These are phyloP conservation scores for Sylvilagus bachmani DNA, from an alignment of 2,113 vertebrate genomes.

Conservation along the genomic window DNA sequence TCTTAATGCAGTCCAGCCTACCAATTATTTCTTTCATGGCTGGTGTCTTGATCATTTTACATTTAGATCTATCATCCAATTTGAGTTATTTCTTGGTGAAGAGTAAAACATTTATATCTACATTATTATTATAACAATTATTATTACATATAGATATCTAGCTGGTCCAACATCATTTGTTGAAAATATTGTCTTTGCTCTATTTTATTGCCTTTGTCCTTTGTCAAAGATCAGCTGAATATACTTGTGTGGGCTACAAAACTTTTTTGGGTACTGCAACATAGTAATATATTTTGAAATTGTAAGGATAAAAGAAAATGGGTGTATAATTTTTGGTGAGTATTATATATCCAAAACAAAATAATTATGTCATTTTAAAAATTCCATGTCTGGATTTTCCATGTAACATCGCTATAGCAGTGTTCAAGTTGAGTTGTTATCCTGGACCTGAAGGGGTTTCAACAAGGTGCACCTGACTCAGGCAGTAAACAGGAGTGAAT, in stretches of 20 bases:
- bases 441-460: not conserved
- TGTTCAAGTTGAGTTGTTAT: not conserved
- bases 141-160: too few relatives aligned
- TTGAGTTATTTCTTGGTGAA: not conserved
- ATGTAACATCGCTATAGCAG: not conserved
- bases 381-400: not conserved
- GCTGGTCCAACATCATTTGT: too few relatives aligned
- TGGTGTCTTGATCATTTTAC: too few relatives aligned
- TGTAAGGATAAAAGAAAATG: constrained; percentile 5
- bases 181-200: not conserved
- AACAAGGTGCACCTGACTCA: not conserved
- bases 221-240: not conserved
- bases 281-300: not conserved
- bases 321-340: not conserved
- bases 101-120: not conserved
- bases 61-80: not conserved
- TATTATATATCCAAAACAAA: not conserved
- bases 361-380: not conserved
- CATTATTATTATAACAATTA: not conserved
- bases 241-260: too few relatives aligned
- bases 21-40: too few relatives aligned
- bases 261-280: too few relatives aligned
- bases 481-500: not conserved
- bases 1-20: not conserved
- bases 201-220: not conserved